Evolutionary conservation across 2,888 invertebrate species (phyloP).

Genomic region (Brachynemurus nebulosus): DNA sequence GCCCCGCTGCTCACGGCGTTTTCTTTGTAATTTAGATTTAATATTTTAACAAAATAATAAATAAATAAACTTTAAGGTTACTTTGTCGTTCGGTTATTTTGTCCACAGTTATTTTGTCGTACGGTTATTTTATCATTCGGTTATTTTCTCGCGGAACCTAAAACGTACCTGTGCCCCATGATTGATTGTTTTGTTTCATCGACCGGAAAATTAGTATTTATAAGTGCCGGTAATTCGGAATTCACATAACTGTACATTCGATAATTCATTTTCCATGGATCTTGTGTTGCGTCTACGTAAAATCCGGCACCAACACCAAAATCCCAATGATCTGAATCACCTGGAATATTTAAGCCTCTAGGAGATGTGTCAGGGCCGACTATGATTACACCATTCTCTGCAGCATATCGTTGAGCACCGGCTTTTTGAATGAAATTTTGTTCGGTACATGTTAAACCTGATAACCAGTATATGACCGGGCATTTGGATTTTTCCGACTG

Average conservation of each 20-base stretch:
- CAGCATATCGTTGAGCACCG: constrained; percentile 84
- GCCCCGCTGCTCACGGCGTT: too few relatives aligned
- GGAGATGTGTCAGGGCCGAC: constrained; percentile 96
- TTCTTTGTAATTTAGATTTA: too few relatives aligned
- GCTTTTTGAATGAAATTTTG: constrained; percentile 92
- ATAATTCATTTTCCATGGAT: constrained; percentile 89
- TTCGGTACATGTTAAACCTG: constrained; percentile 87
- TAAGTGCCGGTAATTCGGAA: constrained; percentile 61
- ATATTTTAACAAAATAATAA: too few relatives aligned
- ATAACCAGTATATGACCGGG: constrained; percentile 82
- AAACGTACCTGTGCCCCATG: constrained; percentile 66
- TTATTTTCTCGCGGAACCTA: too few relatives aligned
- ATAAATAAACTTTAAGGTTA: too few relatives aligned
- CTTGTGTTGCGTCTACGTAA: constrained; percentile 81
- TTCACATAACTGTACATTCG: constrained; percentile 94
- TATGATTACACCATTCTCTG: constrained; percentile 71
- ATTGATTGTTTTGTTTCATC: constrained; percentile 51
- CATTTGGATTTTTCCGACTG: constrained; percentile 46
- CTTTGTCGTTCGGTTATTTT: too few relatives aligned
- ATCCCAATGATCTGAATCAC: constrained; percentile 86
- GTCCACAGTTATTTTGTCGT: too few relatives aligned
- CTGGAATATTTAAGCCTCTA: constrained; percentile 73
- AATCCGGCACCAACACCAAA: constrained; percentile 94
- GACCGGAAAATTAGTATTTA: constrained; percentile 61
- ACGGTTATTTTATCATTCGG: too few relatives aligned